These are phyloP conservation scores for Chelon labrosus DNA, from an alignment of 2,797 vertebrate species.

Conservation along the genomic window DNA sequence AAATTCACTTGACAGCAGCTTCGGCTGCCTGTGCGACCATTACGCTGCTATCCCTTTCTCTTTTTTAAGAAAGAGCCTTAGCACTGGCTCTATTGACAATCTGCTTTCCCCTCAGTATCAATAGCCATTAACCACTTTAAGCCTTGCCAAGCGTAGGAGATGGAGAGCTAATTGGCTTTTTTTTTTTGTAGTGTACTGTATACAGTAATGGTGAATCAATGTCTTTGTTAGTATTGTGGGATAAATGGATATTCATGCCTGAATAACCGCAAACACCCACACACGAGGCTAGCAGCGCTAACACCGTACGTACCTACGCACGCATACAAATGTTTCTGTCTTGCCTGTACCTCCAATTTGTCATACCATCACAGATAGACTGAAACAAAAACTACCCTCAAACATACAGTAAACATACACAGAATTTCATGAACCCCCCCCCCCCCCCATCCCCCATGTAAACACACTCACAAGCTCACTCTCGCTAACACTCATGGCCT, in stretches of 20 bases:
- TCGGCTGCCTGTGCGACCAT: conserved; percentile 23
- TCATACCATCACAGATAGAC: neutral
- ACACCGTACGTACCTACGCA: conserved; percentile 12
- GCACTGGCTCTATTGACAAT: conserved; percentile 61
- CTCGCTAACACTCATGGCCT: conserved; percentile 43
- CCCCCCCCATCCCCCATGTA: neutral
- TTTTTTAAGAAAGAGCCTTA: conserved; percentile 49
- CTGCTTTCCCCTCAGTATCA: conserved; percentile 69
- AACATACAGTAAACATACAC: neutral
- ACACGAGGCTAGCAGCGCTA: conserved; percentile 1
- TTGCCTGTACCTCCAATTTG: conserved; percentile 3
- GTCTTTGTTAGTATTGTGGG: conserved; percentile 57
- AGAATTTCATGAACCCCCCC: conserved; percentile 8
- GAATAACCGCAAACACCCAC: conserved; percentile 39
- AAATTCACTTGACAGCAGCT: conserved; percentile 26
- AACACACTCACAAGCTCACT: neutral
- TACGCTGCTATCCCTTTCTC: conserved; percentile 38
- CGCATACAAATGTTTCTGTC: conserved; percentile 5
- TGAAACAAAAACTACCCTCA: neutral
- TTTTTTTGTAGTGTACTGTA: conserved; percentile 44
- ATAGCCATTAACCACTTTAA: conserved; percentile 75
- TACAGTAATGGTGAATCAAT: conserved; percentile 69
- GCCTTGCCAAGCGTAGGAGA: conserved; percentile 61
- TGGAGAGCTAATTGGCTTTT: conserved; percentile 67
- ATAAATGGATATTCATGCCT: conserved; percentile 58